These are phyloP conservation scores for Cremastinae sp. DNA, from an alignment of 2,888 invertebrate genomes.

Conservation along the genomic window DNA sequence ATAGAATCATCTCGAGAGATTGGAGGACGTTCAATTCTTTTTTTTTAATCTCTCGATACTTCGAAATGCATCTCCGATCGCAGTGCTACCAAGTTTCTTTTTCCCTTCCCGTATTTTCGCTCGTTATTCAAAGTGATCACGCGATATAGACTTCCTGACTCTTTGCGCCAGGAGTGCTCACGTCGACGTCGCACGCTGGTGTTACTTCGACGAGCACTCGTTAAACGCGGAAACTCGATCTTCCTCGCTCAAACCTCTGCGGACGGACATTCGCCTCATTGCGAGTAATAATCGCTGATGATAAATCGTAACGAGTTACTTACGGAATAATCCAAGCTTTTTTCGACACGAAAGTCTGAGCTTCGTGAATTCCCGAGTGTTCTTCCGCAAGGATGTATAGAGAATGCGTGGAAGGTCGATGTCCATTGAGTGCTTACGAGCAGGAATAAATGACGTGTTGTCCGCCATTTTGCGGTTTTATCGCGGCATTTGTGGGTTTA, in stretches of 20 bases:
- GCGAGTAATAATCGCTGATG: slow-evolving; percentile 9
- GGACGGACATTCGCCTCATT: slow-evolving; percentile 6
- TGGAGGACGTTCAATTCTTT: slow-evolving; percentile 5
- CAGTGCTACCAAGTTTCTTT: background rate
- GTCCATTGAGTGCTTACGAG: slow-evolving; percentile 45
- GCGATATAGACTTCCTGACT: slow-evolving; percentile 56
- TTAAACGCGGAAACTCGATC: slow-evolving; percentile 66
- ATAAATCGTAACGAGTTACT: slow-evolving; percentile 45
- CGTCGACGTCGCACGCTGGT: slow-evolving; percentile 69
- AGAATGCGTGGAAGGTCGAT: slow-evolving; percentile 50
- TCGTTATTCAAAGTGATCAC: slow-evolving; percentile 20
- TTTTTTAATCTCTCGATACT: background rate
- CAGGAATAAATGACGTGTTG: slow-evolving; percentile 33
- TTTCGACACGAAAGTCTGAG: slow-evolving; percentile 22
- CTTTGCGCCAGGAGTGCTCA: slow-evolving; percentile 69
- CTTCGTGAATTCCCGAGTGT: slow-evolving; percentile 11
- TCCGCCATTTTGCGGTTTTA: slow-evolving; percentile 37
- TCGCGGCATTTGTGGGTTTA: slow-evolving; percentile 52
- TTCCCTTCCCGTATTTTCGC: slow-evolving; percentile 1
- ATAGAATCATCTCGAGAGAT: background rate
- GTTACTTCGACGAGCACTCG: slow-evolving; percentile 75
- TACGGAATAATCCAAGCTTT: slow-evolving; percentile 47
- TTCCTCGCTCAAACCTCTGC: slow-evolving; percentile 65
- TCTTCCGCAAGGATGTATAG: slow-evolving; percentile 30
- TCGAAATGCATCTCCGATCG: background rate